A percentile compares a stretch with the other conserved stretches of the same genome.
Evolutionary conservation across 2,797 vertebrate genomes (phyloP).

Genomic region (Lacerta bilineata): DNA sequence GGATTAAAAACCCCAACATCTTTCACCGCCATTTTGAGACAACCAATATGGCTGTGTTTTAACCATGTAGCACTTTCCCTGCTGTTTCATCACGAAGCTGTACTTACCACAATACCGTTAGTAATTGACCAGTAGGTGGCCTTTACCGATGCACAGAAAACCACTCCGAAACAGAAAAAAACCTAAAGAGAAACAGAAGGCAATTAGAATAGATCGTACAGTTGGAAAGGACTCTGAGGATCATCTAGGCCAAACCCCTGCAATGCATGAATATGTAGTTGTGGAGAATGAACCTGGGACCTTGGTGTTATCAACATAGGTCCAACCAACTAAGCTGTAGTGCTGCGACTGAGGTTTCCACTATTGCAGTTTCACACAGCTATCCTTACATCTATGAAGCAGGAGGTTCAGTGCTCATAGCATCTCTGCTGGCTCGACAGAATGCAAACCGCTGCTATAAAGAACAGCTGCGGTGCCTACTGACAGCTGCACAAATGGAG

Average conservation of each 20-base stretch:
- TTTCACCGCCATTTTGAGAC: neutral
- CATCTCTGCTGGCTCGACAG: neutral
- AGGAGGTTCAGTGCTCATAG: neutral
- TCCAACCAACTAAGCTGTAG: neutral
- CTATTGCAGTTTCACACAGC: neutral
- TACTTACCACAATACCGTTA: conserved; percentile 75
- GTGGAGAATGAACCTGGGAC: too few relatives aligned
- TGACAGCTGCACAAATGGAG: neutral
- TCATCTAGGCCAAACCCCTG: too few relatives aligned
- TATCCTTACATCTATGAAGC: neutral
- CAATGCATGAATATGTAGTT: too few relatives aligned
- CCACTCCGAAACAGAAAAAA: conserved; percentile 81
- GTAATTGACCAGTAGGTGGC: conserved; percentile 76
- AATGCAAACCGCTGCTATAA: neutral
- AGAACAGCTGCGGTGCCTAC: neutral
- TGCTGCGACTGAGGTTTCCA: neutral
- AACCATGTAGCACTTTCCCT: neutral
- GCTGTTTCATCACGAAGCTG: neutral
- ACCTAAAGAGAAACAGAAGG: conserved; percentile 69
- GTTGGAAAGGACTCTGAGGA: too few relatives aligned
- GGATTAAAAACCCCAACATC: too few relatives aligned
- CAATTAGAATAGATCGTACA: conserved; percentile 30
- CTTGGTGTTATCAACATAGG: too few relatives aligned
- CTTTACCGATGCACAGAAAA: conserved; percentile 75
- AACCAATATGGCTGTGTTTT: neutral